A percentile compares a stretch with the other conserved stretches of the same genome.
These are phyloP conservation scores for Dyspetes luteomarginatus DNA, from an alignment of 2,888 invertebrate genomes.

Conservation along the genomic window DNA sequence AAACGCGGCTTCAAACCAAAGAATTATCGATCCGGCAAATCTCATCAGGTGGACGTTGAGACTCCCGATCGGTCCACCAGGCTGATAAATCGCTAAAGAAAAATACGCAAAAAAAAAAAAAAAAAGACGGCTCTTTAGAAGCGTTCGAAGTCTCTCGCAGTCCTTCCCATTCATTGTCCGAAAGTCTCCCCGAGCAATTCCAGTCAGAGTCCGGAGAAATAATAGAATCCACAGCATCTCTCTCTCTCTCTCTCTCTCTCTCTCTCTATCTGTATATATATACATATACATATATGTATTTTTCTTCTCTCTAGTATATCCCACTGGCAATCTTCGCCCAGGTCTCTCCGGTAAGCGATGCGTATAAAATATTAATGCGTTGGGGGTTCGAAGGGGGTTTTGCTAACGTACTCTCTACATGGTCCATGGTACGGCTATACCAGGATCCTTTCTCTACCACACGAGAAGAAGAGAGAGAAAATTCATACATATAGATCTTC, in stretches of 20 bases:
- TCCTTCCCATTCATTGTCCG: conserved; percentile 57
- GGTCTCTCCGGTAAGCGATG: conserved; percentile 74
- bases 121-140: conserved; percentile 7
- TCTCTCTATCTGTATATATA: conserved; percentile 4
- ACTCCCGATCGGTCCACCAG: conserved; percentile 1
- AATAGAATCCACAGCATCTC: conserved; percentile 53
- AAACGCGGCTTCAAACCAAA: conserved; percentile 13
- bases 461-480: conserved; percentile 56
- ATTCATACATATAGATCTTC: conserved; percentile 65
- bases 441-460: conserved; percentile 66
- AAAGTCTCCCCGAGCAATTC: conserved; percentile 56
- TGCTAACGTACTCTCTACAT: conserved; percentile 67
- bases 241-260: conserved; percentile 21
- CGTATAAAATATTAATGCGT: conserved; percentile 81
- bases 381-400: conserved; percentile 67
- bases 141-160: conserved; percentile 12
- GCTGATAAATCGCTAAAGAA: conserved; percentile 46
- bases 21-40: conserved; percentile 24
- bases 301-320: conserved; percentile 57
- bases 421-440: conserved; percentile 43
- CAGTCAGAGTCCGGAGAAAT: conserved; percentile 54
- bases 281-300: conserved; percentile 11
- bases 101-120: conserved; percentile 7
- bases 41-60: conserved; percentile 12
- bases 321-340: conserved; percentile 76